Base-by-base conservation (phyloP, 53 echinoderm and acorn worm genomes). In the Paracentrotus lividus region DNA sequence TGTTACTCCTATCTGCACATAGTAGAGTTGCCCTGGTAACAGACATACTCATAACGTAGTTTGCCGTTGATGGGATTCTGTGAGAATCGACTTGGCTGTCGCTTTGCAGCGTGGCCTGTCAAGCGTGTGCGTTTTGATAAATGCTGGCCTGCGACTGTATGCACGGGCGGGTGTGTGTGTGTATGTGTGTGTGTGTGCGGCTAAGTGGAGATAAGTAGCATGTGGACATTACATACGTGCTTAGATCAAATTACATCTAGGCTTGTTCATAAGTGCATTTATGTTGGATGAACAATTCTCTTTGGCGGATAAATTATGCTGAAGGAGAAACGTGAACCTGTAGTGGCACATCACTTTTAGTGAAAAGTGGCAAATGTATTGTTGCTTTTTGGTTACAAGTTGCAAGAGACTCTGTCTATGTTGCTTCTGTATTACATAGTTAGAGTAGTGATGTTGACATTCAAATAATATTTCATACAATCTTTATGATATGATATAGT, bases 1-100 rank as follows among this genome's bases (percentile, higher is more conserved):
- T 77, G 77, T 78, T 78, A n/a, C 92, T 38, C 38, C 23, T 33
- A 77, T 56, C 77, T 57, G 55, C 92, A 92, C 92, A 92, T 92
- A 53, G 92, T 68, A 58, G 51, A 90, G 95, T 95, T 95, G 95
- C 92, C 94, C 47, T 92, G 94, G 88, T 84, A 92, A 95, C 94
- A 94, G 95, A 92, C 95, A 95, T 95, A 92, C 91, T 90, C 75
- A 90, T 90, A 90, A 90, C 91, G 91, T 90, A 55, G 85, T 84
- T 93, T 77, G 85, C 72, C 27, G 47, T 64, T 86, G 86, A 93
- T 93, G 93, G 65, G 85, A 93, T 86, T 64, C 85, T 16, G 93
- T 54, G 84, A 23, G 93, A 84, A 84, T 81, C 61, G 85, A 43
- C 81, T 42, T 60, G 85, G 93, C 59, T 85, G 81, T 52, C 56